Evolutionary conservation across 2,888 invertebrate genomes (phyloP).

Genomic region (Sarcophaga carnaria): DNA sequence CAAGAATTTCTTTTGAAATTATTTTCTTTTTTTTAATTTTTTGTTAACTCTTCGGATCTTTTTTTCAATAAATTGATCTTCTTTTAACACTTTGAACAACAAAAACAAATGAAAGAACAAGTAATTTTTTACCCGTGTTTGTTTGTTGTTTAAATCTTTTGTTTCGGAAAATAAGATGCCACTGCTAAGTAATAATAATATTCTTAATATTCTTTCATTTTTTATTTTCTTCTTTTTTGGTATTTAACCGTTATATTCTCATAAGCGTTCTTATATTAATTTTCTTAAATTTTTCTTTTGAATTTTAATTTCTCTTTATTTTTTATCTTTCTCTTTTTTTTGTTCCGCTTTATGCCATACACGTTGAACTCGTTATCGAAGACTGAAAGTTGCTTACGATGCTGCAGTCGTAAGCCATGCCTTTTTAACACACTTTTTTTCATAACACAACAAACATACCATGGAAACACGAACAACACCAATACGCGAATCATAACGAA

Average conservation of each 20-base stretch:
- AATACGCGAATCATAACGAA: conserved; percentile 45
- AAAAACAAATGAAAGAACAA: background rate
- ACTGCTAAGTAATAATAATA: background rate
- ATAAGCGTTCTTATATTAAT: conserved; percentile 22
- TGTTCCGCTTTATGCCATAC: conserved; percentile 64
- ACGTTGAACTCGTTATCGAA: conserved; percentile 68
- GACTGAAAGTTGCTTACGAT: conserved; percentile 66
- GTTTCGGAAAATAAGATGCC: conserved; percentile 12
- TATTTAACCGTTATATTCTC: conserved; percentile 45
- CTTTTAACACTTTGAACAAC: background rate
- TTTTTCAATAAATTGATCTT: no score
- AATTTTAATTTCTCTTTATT: background rate
- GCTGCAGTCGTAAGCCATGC: conserved; percentile 64
- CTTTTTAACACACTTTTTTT: conserved; percentile 51
- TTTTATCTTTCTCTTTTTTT: conserved; percentile 12
- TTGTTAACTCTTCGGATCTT: no score
- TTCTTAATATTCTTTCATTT: conserved; percentile 20
- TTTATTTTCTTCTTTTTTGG: background rate
- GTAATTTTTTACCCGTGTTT: conserved; percentile 6
- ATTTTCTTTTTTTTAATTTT: background rate
- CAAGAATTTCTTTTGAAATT: conserved; percentile 15
- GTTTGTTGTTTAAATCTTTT: conserved; percentile 52
- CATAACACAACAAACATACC: conserved; percentile 15
- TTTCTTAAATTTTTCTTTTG: conserved; percentile 4
- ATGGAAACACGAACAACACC: conserved; percentile 32